Conservation (phyloP, 2,888 invertebrate genomes). For the Yponomeuta plumbellus region DNA sequence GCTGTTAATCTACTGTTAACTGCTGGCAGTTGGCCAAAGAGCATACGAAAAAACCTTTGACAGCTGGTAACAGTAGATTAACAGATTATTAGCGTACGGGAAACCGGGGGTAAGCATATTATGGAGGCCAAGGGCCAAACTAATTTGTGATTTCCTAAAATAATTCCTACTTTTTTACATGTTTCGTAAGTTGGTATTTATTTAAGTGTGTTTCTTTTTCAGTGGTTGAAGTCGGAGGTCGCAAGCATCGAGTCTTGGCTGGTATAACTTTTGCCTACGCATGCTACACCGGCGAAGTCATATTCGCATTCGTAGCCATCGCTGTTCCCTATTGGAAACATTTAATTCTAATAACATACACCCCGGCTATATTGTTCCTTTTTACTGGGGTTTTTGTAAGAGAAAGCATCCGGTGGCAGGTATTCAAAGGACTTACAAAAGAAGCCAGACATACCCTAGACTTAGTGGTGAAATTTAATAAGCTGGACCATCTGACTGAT, state of each 20-base stretch:
- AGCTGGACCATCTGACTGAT: constrained; percentile 36
- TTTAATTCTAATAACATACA: constrained; percentile 44
- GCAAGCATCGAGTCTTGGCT: constrained; percentile 50
- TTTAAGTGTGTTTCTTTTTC: constrained; percentile 43
- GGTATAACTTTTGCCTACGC: constrained; percentile 57
- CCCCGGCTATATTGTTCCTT: constrained; percentile 47
- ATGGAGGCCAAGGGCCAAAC: too few relatives aligned
- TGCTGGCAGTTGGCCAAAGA: too few relatives aligned
- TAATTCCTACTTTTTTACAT: too few relatives aligned
- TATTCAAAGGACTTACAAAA: constrained; percentile 45
- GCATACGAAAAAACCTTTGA: too few relatives aligned
- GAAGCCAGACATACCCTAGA: constrained; percentile 48
- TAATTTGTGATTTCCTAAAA: too few relatives aligned
- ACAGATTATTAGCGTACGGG: too few relatives aligned
- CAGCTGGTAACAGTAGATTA: too few relatives aligned
- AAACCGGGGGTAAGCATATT: too few relatives aligned
- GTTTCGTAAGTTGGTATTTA: too few relatives aligned
- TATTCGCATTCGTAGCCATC: constrained; percentile 52
- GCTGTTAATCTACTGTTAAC: too few relatives aligned
- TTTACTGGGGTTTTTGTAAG: constrained; percentile 39
- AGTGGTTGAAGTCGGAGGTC: constrained; percentile 62
- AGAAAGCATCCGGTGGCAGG: constrained; percentile 60
- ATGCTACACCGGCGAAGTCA: constrained; percentile 52
- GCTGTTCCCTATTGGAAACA: constrained; percentile 53
- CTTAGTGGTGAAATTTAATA: constrained; percentile 43